A percentile compares a stretch with the other conserved stretches of the same genome.
Evolutionary conservation across 2,888 invertebrate species (phyloP).

Genomic region (Drosophila affinis): DNA sequence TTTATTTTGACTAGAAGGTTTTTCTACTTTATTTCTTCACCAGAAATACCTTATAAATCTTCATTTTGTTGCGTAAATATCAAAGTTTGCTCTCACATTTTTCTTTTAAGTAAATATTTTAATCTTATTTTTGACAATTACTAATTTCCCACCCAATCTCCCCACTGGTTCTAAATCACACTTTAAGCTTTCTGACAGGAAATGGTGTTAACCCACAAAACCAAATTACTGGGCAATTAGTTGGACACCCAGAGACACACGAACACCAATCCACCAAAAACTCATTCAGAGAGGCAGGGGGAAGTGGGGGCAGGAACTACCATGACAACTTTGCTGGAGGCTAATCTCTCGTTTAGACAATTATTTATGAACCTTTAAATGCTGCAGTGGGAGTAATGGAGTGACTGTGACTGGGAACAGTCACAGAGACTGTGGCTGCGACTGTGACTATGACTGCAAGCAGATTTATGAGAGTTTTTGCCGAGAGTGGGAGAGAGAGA

Average conservation of each 20-base stretch:
- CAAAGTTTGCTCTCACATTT: not conserved
- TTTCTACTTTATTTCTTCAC: too few relatives aligned
- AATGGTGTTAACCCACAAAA: slow-evolving; percentile 47
- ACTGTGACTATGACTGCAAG: slow-evolving; percentile 15
- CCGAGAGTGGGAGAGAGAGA: not conserved
- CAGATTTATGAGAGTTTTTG: slow-evolving; percentile 62
- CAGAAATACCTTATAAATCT: not conserved
- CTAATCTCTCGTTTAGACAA: slow-evolving; percentile 63
- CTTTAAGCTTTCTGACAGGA: slow-evolving; percentile 8
- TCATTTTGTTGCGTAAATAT: slow-evolving; percentile 12
- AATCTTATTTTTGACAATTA: slow-evolving; percentile 43
- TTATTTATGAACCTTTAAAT: slow-evolving; percentile 60
- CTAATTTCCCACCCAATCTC: slow-evolving; percentile 16
- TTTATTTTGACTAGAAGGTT: slow-evolving; percentile 13
- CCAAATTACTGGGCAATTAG: slow-evolving; percentile 64
- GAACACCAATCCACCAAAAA: not conserved
- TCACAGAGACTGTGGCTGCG: too few relatives aligned
- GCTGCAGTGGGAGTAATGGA: not conserved
- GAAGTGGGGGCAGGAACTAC: not conserved
- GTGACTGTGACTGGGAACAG: not conserved
- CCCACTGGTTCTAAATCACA: not conserved
- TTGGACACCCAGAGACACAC: slow-evolving; percentile 41
- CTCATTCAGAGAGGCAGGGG: not conserved
- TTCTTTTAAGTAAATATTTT: slow-evolving; percentile 20
- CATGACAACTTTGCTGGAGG: slow-evolving; percentile 47